Conservation (phyloP, 2,113 vertebrate genomes). For the Serinus canaria region DNA sequence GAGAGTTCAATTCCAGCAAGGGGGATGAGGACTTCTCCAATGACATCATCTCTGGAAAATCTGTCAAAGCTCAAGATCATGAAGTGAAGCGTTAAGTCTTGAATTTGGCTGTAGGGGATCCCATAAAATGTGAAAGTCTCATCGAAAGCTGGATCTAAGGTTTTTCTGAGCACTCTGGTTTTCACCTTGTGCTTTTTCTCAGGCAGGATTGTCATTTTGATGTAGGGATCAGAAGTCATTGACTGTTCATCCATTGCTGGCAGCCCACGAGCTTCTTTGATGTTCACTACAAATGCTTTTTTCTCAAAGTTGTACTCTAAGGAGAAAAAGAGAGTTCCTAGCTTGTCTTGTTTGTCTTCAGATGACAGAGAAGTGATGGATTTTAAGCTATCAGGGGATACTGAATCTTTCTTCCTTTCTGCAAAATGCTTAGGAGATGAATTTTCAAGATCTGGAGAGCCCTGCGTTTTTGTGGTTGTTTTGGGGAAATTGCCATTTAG, state of each 20-base stretch:
- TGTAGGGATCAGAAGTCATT: constrained; percentile 97
- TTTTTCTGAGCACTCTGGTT: constrained; percentile 95
- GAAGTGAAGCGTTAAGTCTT: constrained; percentile 91
- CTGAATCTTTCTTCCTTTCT: constrained; percentile 80
- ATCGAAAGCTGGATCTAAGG: constrained; percentile 95
- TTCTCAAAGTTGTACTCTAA: constrained; percentile 96
- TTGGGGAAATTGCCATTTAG: constrained; percentile 95
- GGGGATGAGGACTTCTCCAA: constrained; percentile 93
- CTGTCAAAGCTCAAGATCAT: constrained; percentile 95
- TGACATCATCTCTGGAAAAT: constrained; percentile 95
- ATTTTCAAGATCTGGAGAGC: constrained; percentile 83
- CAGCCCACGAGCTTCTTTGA: constrained; percentile 92
- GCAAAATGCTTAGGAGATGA: constrained; percentile 78
- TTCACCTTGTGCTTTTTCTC: constrained; percentile 99
- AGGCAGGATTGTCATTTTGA: constrained; percentile 95
- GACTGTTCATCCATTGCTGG: constrained; percentile 96
- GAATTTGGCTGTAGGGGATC: constrained; percentile 86
- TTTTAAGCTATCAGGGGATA: constrained; percentile 83
- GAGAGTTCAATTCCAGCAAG: constrained; percentile 87
- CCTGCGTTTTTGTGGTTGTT: constrained; percentile 81
- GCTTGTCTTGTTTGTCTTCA: constrained; percentile 78
- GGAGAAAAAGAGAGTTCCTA: constrained; percentile 92
- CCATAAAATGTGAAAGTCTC: constrained; percentile 98
- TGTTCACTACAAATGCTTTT: constrained; percentile 95
- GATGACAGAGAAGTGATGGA: constrained; percentile 86